These are phyloP conservation scores for Hydrocynus forskahlii DNA, from an alignment of 2,797 vertebrate species.

Conservation along the genomic window DNA sequence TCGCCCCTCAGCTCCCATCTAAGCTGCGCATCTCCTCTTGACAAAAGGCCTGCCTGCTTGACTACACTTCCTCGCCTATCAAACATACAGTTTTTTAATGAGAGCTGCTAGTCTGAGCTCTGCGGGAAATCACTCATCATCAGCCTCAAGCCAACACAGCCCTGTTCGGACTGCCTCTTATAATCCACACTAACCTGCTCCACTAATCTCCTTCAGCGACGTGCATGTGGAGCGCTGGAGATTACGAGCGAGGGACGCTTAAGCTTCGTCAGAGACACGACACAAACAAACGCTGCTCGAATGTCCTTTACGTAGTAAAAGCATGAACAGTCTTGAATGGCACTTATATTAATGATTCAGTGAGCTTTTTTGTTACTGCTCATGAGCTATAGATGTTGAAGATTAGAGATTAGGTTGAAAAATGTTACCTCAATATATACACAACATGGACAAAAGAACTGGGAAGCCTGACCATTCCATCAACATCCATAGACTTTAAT, in stretches of 20 bases:
- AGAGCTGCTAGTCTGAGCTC: slow-evolving; percentile 48
- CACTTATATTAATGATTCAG: background rate
- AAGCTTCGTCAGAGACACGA: background rate
- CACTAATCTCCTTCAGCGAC: background rate
- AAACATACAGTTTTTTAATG: slow-evolving; percentile 72
- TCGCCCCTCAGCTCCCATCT: slow-evolving; percentile 63
- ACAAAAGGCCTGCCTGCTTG: slow-evolving; percentile 64
- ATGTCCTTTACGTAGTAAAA: background rate
- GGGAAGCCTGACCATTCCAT: too few species aligned
- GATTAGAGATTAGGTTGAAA: too few species aligned
- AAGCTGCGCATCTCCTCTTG: slow-evolving; percentile 55
- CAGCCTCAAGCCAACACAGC: background rate
- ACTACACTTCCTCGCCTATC: slow-evolving; percentile 63
- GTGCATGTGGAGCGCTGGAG: background rate
- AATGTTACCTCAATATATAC: too few species aligned
- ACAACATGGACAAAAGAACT: too few species aligned
- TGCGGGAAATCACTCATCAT: slow-evolving; percentile 1
- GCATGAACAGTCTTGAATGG: background rate
- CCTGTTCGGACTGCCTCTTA: background rate
- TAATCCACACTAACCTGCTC: slow-evolving; percentile 18
- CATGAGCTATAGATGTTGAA: too few species aligned
- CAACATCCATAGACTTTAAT: too few species aligned
- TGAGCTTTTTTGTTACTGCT: too few species aligned
- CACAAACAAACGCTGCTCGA: background rate
- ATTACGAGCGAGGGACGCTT: slow-evolving; percentile 5